Evolutionary conservation across 2,113 vertebrate species (phyloP), one percentile per base, ranked within the genome.

Genomic region (Apodemus sylvaticus): DNA sequence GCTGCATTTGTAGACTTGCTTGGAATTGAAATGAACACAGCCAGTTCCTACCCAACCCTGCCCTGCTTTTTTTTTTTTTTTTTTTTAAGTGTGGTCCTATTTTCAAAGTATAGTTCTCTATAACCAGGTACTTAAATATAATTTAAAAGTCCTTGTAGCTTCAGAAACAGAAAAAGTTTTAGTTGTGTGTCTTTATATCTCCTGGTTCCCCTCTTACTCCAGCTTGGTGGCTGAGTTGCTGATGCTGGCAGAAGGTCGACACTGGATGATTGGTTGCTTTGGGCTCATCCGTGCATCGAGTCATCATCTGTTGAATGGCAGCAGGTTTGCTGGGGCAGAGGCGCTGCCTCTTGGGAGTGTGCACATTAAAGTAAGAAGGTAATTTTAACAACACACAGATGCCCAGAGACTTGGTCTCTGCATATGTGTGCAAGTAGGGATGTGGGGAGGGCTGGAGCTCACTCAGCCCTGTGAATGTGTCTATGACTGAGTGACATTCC

Each of bases 61-160:
- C 19, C 19, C n/a, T 20, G 29, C 7, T 31, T n/a, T n/a, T n/a
- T n/a, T n/a, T 36, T 17, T 36, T 68, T 68, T 68, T 68, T 62
- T 60, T 26, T 26, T 26, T 64, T 3, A 64, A 68, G 55, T 83
- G 73, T 78, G 55, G 66, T 97, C 81, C 7, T 64, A 68, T 94
- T 96, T 55, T 73, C n/a, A 83, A 17, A 91, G 86, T 42, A 19
- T 51, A 55, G 36, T 55, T 76, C 7, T 85, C 8, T 92, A 70
- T n/a, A 31, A 9, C 85, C 20, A 77, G 22, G 66, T 55, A 68
- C 26, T 87, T 48, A 42, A 74, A 1, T 92, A 70, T 94, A 86
- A 92, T 91, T 92, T 82, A 94, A 11, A 76, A 89, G 17, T 91
- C 51, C 89, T 92, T 96, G 3, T 45, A 91, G 55, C 90, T 82